A percentile compares a stretch with the other conserved stretches of the same genome.
Evolutionary conservation across 1,140 invertebrate species (phyloP).

Genomic region (Frieseomelitta varia): DNA sequence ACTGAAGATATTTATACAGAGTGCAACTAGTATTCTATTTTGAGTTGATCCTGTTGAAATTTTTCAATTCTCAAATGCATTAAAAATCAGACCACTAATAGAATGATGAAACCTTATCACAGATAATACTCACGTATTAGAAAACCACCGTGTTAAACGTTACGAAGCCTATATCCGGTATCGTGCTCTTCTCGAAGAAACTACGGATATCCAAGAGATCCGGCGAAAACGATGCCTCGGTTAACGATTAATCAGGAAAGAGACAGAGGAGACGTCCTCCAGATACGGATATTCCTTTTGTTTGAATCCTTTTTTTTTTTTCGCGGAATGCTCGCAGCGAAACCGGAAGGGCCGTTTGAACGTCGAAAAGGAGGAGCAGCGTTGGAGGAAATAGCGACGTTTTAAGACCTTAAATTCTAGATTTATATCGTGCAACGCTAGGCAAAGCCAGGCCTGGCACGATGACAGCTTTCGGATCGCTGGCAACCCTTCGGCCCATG

Average conservation of each 20-base stretch:
- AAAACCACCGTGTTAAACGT: neutral
- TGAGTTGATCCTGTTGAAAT: neutral
- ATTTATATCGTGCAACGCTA: conserved; percentile 67
- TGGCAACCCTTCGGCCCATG: conserved; percentile 61
- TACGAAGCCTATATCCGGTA: neutral
- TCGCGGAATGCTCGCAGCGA: conserved; percentile 27
- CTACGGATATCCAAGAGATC: neutral
- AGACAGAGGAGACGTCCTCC: neutral
- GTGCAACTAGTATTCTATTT: neutral
- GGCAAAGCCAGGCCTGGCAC: conserved; percentile 54
- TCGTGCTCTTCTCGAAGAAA: neutral
- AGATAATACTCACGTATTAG: neutral
- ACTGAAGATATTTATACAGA: neutral
- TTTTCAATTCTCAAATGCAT: neutral
- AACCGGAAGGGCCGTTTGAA: conserved; percentile 34
- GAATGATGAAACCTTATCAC: neutral
- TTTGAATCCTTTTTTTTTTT: conserved; percentile 37
- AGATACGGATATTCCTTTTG: conserved; percentile 27
- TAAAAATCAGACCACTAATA: neutral
- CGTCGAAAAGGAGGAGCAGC: conserved; percentile 47
- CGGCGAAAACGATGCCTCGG: neutral
- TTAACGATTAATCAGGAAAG: neutral
- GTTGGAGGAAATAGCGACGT: conserved; percentile 47
- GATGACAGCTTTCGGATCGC: conserved; percentile 69
- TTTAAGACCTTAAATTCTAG: conserved; percentile 74